Base-by-base conservation (phyloP, 2,888 invertebrate genomes). In the Myopa testacea region DNA sequence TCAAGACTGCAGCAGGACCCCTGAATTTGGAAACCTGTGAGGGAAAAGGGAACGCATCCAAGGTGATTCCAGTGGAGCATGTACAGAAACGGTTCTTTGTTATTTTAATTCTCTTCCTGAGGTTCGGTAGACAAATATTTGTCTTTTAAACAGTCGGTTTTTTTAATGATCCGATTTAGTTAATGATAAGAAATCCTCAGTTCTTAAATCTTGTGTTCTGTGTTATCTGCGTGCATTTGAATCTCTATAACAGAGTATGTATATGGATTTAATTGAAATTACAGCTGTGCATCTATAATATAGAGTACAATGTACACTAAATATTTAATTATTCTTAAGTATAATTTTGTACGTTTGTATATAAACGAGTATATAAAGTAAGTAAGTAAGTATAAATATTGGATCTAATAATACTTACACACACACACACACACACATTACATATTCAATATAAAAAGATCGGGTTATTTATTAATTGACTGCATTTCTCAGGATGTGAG, bases 1-100 rank as follows among this genome's bases (percentile, higher is more conserved):
- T 3, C 19, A 19, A 45, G 19, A 26, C 19, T 73, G 7, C 26
- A 38, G 10, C 34, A 58, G 52, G 58, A n/a, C n/a, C 71, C 58
- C 34, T 14, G 3, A 50, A 2, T 50, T 10, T 50, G 50, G 14
- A 50, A 50, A 26, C 26, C 26, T 26, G 26, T 50, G 50, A 50
- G 14, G 14, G 8, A 14, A 50, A 50, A 50, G 3, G 50, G 50
- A 10, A 14, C 3, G 14, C 70, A 70, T 52, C 6, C 52, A 16
- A 70, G 37, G 12, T 37, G 40, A 67, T 67, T 16, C 40, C 4
- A n/a, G 50, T 45, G 19, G 63, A 74, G 68, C 75, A 40, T 69
- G 19, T 8, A 45, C 10, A 6, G 14, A 65, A 38, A 37, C 1
- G 58, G 19, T 38, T 65, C 45, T 69, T 68, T 69, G 16, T 75